A percentile compares a stretch with the other conserved stretches of the same genome.
Evolutionary conservation across 2,888 invertebrate genomes (phyloP).

Genomic region (Drosophila cognata): DNA sequence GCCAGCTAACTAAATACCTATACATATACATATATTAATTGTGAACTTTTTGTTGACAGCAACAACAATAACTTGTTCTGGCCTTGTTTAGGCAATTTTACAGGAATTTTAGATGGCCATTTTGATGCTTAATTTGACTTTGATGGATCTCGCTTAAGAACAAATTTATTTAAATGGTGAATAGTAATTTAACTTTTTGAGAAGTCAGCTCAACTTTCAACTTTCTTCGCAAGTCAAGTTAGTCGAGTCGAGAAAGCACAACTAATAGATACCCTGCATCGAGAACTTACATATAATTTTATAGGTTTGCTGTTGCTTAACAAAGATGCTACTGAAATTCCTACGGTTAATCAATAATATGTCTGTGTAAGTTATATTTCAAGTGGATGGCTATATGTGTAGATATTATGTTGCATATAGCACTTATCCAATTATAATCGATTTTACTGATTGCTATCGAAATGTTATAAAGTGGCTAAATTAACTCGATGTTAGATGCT

Average conservation of each 20-base stretch:
- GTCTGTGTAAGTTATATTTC: no score
- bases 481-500: not conserved
- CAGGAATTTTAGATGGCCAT: not conserved
- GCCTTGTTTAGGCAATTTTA: not conserved
- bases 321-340: no score
- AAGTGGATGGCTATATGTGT: no score
- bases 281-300: not conserved
- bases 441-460: no score
- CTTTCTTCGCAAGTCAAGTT: not conserved
- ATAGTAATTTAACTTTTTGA: not conserved
- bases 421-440: no score
- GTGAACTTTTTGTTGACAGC: constrained; percentile 14
- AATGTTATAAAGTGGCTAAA: no score
- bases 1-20: not conserved
- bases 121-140: not conserved
- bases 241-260: no score
- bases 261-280: not conserved
- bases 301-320: not conserved
- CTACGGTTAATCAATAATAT: no score
- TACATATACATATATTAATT: constrained; percentile 10
- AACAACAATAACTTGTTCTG: not conserved
- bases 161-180: not conserved
- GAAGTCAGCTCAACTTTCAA: not conserved
- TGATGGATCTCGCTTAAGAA: not conserved
- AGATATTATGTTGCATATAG: no score